Base-by-base conservation (phyloP, 1,140 invertebrate genomes). In the Drosophila bipectinata region DNA sequence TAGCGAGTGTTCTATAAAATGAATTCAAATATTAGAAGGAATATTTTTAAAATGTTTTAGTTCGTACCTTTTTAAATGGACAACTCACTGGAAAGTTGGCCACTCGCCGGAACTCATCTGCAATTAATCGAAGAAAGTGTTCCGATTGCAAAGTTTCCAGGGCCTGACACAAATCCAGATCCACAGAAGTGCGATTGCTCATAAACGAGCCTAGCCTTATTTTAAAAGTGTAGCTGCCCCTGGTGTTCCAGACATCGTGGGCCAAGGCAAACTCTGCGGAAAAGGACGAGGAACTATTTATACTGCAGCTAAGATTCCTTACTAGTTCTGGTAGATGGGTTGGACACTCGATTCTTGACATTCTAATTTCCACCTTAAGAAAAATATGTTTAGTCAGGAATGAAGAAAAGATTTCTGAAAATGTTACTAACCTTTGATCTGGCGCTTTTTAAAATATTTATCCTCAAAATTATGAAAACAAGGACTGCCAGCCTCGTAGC, bases 31-130 rank as follows among this genome's bases (percentile, higher is more conserved):
- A 34, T 26, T n/a, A n/a, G n/a, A n/a, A n/a, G n/a, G n/a, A n/a
- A n/a, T n/a, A n/a, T n/a, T n/a, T n/a, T n/a, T n/a, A n/a, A n/a
- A n/a, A n/a, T n/a, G n/a, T n/a, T n/a, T n/a, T n/a, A n/a, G n/a
- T n/a, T n/a, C n/a, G n/a, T 18, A 18, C 73, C 48, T 45, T 79
- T 49, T 62, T 51, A 5, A 79, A 77, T 5, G 73, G 73, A n/a
- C 69, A 79, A 2, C 60, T 39, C 0, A 61, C 10, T 1, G 75
- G 75, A 49, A 74, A 74, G 18, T 78, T 79, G 1, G 53, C 26
- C 1, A 54, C 26, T 12, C 41, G 41, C 0, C 76, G 62, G 2
- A 79, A 3, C 21, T 51, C 71, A 1, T 26, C 14, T 34, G 47
- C 30, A 28, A 79, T 26, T 39, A 64, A 44, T 9, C 56, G 49